Percentiles rank a stretch among this genome's conserved stretches.
Evolutionary conservation across 2,113 vertebrate genomes (phyloP).

Genomic region (Dendropsophus ebraccatus): DNA sequence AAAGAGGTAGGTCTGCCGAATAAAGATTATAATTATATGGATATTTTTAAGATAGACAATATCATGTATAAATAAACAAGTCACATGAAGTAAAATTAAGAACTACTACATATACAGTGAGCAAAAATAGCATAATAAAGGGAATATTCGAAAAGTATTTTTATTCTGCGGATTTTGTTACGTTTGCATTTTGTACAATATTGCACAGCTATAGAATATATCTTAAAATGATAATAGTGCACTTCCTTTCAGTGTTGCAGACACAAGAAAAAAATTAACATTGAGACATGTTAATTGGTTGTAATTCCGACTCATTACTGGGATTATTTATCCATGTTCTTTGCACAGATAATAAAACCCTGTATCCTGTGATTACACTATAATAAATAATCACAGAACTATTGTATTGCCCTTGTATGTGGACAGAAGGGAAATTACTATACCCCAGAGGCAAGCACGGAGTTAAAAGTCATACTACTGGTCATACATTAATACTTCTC

Average conservation of each 20-base stretch:
- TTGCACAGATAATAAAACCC: neutral
- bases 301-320: neutral
- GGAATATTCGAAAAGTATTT: neutral
- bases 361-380: neutral
- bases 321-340: neutral
- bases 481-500: neutral
- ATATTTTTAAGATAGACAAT: too few relatives aligned
- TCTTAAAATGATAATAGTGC: neutral
- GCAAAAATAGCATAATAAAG: neutral
- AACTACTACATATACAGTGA: neutral
- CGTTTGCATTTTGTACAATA: neutral
- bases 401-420: conserved; percentile 3
- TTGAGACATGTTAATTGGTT: neutral
- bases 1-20: conserved; percentile 90
- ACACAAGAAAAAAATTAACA: neutral
- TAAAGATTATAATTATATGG: neutral
- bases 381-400: conserved; percentile 10
- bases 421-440: neutral
- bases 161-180: neutral
- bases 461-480: neutral
- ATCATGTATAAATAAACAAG: too few relatives aligned
- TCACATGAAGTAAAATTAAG: too few relatives aligned
- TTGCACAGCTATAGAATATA: neutral
- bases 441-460: neutral
- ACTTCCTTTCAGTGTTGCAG: neutral